phyloP scores from a whole-genome alignment of 2,888 invertebrate species.

The Metopia argyrocephala region DNA sequence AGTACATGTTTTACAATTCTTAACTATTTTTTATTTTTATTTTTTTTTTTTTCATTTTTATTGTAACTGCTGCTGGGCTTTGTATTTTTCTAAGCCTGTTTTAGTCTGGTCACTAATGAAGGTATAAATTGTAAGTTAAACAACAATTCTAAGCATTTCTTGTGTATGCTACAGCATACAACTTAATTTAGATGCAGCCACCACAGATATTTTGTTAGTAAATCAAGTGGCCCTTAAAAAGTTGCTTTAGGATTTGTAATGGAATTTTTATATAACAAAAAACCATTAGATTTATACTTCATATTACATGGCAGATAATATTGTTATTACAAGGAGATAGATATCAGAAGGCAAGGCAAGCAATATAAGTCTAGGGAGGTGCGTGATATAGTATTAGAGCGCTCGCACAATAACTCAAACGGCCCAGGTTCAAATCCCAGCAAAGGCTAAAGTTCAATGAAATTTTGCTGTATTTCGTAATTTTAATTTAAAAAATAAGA shows the following conservation, averaged over 20 bases:
- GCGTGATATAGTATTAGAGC: too few species aligned
- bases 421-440: too few species aligned
- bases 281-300: too few species aligned
- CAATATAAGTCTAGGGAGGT: too few species aligned
- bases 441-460: too few species aligned
- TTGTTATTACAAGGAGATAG: too few species aligned
- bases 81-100: background rate
- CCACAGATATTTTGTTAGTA: slow-evolving; percentile 41
- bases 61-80: background rate
- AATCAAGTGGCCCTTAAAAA: background rate
- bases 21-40: background rate
- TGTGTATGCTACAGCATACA: slow-evolving; percentile 20
- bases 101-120: slow-evolving; percentile 34
- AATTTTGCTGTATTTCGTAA: too few species aligned
- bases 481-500: too few species aligned
- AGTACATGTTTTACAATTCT: slow-evolving; percentile 43
- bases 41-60: background rate
- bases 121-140: slow-evolving; percentile 47
- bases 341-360: too few species aligned
- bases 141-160: slow-evolving; percentile 51
- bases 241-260: background rate
- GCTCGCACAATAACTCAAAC: too few species aligned
- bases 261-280: background rate
- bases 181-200: slow-evolving; percentile 52
- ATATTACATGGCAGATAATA: too few species aligned